phyloP scores from a whole-genome alignment of 1,140 invertebrate species.

The Leucophenga varia region DNA sequence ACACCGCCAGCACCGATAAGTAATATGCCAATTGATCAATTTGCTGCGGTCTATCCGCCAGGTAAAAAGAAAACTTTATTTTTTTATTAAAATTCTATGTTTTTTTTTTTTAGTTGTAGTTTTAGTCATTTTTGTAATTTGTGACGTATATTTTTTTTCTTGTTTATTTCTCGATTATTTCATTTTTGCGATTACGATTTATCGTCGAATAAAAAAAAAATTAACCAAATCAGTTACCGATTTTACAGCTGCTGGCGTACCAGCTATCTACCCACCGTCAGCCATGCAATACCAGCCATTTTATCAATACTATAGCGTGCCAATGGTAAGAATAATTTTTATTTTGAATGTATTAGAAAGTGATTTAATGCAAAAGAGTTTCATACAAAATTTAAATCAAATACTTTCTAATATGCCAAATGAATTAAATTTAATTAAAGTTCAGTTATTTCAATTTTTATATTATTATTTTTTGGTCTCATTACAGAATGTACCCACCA shows the following conservation, averaged over 20 bases:
- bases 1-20: constrained; percentile 55
- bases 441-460: no score
- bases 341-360: not conserved
- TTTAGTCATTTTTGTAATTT: no score
- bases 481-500: constrained; percentile 56
- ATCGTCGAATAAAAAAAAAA: no score
- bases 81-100: no score
- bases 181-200: no score
- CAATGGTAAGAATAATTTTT: constrained; percentile 49
- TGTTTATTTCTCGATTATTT: constrained; percentile 5
- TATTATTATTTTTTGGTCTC: no score
- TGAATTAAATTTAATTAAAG: no score
- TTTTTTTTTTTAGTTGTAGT: no score
- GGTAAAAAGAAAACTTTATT: constrained; percentile 35
- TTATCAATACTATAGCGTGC: constrained; percentile 57
- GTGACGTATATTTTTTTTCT: no score
- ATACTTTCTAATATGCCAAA: no score
- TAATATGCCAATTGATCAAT: constrained; percentile 57
- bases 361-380: no score
- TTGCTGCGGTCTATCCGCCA: constrained; percentile 55
- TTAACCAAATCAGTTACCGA: constrained; percentile 51
- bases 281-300: constrained; percentile 58
- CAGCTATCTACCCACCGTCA: constrained; percentile 56
- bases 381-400: no score
- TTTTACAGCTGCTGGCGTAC: constrained; percentile 55